Evolutionary conservation across 2,888 invertebrate genomes (phyloP).

Genomic region (Leucophenga maculata): DNA sequence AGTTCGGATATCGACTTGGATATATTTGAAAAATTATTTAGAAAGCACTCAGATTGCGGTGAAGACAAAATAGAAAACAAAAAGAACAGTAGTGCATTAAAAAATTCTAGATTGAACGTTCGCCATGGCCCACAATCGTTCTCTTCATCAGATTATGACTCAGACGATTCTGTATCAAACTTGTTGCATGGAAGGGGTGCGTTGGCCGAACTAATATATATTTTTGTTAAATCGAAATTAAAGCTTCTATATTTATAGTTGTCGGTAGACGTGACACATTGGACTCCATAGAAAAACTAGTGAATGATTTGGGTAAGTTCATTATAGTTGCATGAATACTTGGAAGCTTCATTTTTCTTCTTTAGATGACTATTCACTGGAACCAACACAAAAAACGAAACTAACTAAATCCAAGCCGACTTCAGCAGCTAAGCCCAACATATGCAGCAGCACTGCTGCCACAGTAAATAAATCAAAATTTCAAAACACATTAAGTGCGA

Average conservation of each 20-base stretch:
- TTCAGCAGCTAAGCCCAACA: slow-evolving; percentile 15
- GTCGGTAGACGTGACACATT: slow-evolving; percentile 47
- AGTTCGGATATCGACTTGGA: slow-evolving; percentile 58
- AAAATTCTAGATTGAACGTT: slow-evolving; percentile 18
- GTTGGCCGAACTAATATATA: background rate
- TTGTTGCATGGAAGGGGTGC: background rate
- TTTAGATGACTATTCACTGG: slow-evolving; percentile 46
- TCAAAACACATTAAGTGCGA: background rate
- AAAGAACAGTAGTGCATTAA: background rate
- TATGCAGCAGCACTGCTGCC: background rate
- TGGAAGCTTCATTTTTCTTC: background rate
- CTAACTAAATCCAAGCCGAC: slow-evolving; percentile 24
- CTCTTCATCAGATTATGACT: slow-evolving; percentile 51
- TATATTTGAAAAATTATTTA: slow-evolving; percentile 65
- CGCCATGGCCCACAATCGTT: slow-evolving; percentile 32
- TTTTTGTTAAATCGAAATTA: background rate
- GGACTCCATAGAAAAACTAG: slow-evolving; percentile 54
- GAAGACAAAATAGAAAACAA: slow-evolving; percentile 43
- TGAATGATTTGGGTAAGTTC: slow-evolving; percentile 55
- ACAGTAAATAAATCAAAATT: slow-evolving; percentile 23
- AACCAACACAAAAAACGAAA: slow-evolving; percentile 33
- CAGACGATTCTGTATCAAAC: slow-evolving; percentile 39
- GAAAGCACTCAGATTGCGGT: slow-evolving; percentile 58
- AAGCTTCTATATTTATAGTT: slow-evolving; percentile 29
- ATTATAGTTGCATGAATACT: background rate